These are phyloP conservation scores for Recurvirostra avosetta DNA, from an alignment of 2,113 vertebrate species.

Conservation along the genomic window DNA sequence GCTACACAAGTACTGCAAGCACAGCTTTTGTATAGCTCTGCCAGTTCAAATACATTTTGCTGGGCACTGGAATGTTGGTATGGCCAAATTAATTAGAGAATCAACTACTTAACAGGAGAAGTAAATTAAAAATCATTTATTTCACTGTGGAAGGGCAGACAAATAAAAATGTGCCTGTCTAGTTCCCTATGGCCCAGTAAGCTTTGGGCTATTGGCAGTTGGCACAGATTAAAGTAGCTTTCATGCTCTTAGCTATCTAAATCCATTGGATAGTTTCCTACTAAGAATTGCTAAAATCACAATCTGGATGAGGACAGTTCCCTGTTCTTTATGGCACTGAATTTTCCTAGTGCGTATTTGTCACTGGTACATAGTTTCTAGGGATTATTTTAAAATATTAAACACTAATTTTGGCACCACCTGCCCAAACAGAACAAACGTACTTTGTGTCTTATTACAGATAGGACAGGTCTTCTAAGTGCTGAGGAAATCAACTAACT, in stretches of 20 bases:
- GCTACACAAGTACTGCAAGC: neutral
- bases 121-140: slow-evolving; percentile 26
- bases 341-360: neutral
- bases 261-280: neutral
- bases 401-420: neutral
- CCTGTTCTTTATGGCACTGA: neutral
- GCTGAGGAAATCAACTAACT: neutral
- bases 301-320: neutral
- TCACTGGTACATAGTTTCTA: neutral
- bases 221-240: neutral
- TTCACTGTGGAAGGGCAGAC: neutral
- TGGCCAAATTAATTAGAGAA: slow-evolving; percentile 46
- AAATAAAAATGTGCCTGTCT: neutral
- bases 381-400: neutral
- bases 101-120: neutral
- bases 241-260: neutral
- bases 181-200: neutral
- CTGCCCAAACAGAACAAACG: neutral
- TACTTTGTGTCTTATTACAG: neutral
- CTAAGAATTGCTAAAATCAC: neutral
- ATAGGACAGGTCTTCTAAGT: neutral
- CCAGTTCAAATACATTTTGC: neutral
- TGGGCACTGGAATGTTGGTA: neutral
- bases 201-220: neutral
- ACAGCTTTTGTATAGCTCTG: neutral